Conservation (phyloP, 2,113 vertebrate species). For the Vulpes lagopus region DNA sequence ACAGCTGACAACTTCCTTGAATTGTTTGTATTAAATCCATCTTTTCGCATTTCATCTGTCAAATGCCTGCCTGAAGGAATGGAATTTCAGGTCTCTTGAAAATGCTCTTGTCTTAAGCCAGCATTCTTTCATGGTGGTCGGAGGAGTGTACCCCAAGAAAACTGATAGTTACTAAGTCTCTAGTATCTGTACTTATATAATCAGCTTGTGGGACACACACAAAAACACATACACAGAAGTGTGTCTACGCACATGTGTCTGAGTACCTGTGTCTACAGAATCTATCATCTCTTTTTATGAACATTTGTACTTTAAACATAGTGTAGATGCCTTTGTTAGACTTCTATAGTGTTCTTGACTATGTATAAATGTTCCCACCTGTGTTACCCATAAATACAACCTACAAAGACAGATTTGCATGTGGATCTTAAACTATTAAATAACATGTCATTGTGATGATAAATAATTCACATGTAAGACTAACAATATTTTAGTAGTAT, state of each 20-base stretch:
- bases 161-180: not conserved
- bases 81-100: not conserved
- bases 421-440: not conserved
- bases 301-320: not conserved
- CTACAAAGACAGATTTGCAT: not conserved
- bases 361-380: not conserved
- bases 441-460: not conserved
- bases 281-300: not conserved
- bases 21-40: slow-evolving; percentile 41
- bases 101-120: not conserved
- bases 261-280: not conserved
- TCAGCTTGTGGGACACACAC: not conserved
- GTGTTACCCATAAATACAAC: not conserved
- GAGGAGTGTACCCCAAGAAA: too few relatives aligned
- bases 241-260: too few relatives aligned
- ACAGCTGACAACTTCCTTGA: slow-evolving; percentile 55
- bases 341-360: not conserved
- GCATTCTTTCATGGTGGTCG: not conserved
- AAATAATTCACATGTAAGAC: not conserved
- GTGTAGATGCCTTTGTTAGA: not conserved
- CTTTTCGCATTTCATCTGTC: slow-evolving; percentile 1
- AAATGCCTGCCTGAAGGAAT: not conserved
- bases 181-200: not conserved
- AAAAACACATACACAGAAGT: not conserved
- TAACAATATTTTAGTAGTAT: not conserved